These are phyloP conservation scores for Eupithecia centaureata DNA, from an alignment of 2,888 invertebrate genomes.

Conservation along the genomic window DNA sequence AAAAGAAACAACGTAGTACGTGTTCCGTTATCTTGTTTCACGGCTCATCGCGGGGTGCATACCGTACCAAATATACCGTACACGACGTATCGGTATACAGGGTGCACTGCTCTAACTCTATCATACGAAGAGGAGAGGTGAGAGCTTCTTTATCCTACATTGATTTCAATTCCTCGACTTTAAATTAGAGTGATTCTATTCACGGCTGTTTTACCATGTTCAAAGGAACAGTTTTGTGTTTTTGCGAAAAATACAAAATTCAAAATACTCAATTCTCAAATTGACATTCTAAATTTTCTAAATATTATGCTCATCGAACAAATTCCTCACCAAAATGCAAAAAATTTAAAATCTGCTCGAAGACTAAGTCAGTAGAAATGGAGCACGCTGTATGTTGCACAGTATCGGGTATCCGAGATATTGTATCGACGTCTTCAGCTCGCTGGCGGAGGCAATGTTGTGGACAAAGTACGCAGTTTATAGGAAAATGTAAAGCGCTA, in stretches of 20 bases:
- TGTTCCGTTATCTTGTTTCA: conserved; percentile 41
- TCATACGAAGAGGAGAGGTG: background rate
- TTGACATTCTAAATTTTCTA: no score
- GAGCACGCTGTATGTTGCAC: background rate
- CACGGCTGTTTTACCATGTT: no score
- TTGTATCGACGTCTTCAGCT: conserved; percentile 26
- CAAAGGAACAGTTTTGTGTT: no score
- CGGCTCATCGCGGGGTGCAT: conserved; percentile 35
- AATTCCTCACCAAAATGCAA: no score
- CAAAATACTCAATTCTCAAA: no score
- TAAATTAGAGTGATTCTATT: background rate
- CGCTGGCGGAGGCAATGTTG: conserved; percentile 23
- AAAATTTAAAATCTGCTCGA: no score
- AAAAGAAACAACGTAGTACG: conserved; percentile 17
- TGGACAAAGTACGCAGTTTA: conserved; percentile 16
- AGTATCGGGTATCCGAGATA: conserved; percentile 19
- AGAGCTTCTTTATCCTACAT: background rate
- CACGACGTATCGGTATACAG: background rate
- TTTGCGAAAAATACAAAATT: no score
- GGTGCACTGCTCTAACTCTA: background rate
- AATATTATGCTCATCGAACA: no score
- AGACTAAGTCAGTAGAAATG: no score
- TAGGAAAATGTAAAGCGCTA: conserved; percentile 17
- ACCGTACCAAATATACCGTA: background rate
- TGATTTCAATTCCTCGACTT: background rate